Base-by-base conservation (phyloP, 2,888 invertebrate genomes). In the Pyrrhia umbra region DNA sequence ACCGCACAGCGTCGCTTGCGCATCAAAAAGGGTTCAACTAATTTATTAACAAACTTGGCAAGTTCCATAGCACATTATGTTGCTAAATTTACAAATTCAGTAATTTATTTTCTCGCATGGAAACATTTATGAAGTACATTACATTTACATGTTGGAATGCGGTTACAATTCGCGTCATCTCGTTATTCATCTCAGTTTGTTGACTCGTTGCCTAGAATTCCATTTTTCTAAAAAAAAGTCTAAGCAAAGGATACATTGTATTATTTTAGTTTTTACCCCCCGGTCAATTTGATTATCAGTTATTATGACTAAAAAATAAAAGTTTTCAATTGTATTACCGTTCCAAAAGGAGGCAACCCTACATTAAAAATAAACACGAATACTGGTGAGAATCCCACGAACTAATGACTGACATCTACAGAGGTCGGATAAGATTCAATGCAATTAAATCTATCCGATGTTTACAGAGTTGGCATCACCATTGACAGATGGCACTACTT, bases 401-500 rank as follows among this genome's bases (percentile, higher is more conserved):
- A 49, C 54, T 40, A 57, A 49, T 60, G 18, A 39, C 54, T 68
- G 70, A 70, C 76, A 70, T 70, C 67, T 68, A 59, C 54, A 71
- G 50, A 80, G 76, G 69, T 81, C 69, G 68, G 55, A 25, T 47
- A 45, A 61, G 37, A 81, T 68, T 46, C 46, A 42, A 42, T 67
- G 60, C 67, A 78, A 82, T 82, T 76, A 76, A 77, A 75, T 68
- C 66, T 62, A 75, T 47, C 37, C 49, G 18, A 55, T 81, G 71
- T 81, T 78, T 74, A 75, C 66, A 40, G 47, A 54, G 52, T 80
- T 77, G 72, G 77, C 81, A 82, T 65, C 65, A 60, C 45, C 58
- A 71, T 71, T 81, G 75, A 80, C 77, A 84, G 77, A 77, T 78
- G 74, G 75, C 78, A 68, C 56, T 62, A 69, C 69, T 80, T 77